Evolutionary conservation across 1,140 invertebrate genomes (phyloP), one percentile per base, ranked within the genome.

Genomic region (Leptestheria dahalacensis): DNA sequence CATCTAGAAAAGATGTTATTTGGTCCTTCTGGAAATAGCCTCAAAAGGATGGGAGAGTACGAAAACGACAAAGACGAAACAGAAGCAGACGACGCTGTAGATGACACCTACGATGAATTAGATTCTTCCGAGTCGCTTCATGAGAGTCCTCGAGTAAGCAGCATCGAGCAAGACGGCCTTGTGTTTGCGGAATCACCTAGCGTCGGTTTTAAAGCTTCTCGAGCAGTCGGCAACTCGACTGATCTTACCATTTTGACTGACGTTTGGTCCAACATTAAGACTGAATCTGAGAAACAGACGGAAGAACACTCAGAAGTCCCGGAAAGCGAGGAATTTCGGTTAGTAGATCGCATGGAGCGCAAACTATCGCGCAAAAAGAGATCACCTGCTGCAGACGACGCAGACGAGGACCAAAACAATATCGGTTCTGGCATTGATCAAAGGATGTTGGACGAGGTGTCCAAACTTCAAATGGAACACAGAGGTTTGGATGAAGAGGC

Each of bases 1-100:
- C 48, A 60, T 21, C 51, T 60, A 24, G 58, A 60, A 41, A n/a
- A 49, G 2, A 51, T 52, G 23, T 28, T 60, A 12, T 60, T 60
- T 29, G 58, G 58, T 15, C 58, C 58, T 15, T 41, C 33, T 41
- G 6, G 33, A 41, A 41, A 15, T 41, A 6, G n/a, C 15, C 6
- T 41, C 33, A 41, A 41, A 41, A 6, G 33, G 6, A 41, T 41
- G 33, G 33, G 33, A 41, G 33, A 41, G 33, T 41, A 41, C 33
- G 33, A 6, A 41, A 15, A 41, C 33, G 33, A 41, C 6, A 15
- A 41, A 41, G 33, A 15, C 6, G 33, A 41, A n/a, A n/a, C n/a
- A n/a, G n/a, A n/a, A n/a, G n/a, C n/a, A n/a, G n/a, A n/a, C n/a
- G n/a, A n/a, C n/a, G n/a, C n/a, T n/a, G n/a, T n/a, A n/a, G n/a